These are phyloP conservation scores for Malurus elegans DNA, from an alignment of 2,113 vertebrate species.

Conservation along the genomic window DNA sequence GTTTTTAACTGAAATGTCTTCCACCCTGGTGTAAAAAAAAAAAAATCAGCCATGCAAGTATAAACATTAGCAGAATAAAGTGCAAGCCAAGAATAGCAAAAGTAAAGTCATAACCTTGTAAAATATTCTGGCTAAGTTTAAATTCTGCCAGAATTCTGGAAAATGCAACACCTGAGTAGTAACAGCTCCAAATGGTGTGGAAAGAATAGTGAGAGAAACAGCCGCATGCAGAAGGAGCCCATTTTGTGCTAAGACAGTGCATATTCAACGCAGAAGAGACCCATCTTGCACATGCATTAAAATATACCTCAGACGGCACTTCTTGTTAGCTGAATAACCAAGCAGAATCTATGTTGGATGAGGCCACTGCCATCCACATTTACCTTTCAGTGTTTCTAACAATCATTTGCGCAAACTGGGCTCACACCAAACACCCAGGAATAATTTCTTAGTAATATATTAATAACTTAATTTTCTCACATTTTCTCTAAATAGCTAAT, in stretches of 20 bases:
- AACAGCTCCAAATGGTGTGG: neutral
- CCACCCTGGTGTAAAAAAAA: neutral
- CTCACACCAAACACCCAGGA: neutral
- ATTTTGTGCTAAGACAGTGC: neutral
- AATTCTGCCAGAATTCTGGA: neutral
- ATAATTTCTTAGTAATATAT: neutral
- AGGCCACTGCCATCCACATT: neutral
- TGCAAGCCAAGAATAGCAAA: neutral
- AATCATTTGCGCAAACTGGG: neutral
- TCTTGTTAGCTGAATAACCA: neutral
- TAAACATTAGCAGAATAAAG: neutral
- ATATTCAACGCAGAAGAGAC: neutral
- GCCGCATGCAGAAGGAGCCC: neutral
- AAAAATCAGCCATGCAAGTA: neutral
- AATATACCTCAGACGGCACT: neutral
- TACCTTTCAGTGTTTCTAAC: neutral
- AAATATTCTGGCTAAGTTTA: neutral
- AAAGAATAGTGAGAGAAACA: neutral
- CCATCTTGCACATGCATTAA: neutral
- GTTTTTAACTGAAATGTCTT: neutral
- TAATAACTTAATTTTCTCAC: neutral
- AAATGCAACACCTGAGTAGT: neutral
- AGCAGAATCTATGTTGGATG: neutral
- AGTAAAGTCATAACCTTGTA: neutral
- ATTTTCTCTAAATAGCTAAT: neutral